Evolutionary conservation across 2,113 vertebrate genomes (phyloP).

Genomic region (Corapipo altera): DNA sequence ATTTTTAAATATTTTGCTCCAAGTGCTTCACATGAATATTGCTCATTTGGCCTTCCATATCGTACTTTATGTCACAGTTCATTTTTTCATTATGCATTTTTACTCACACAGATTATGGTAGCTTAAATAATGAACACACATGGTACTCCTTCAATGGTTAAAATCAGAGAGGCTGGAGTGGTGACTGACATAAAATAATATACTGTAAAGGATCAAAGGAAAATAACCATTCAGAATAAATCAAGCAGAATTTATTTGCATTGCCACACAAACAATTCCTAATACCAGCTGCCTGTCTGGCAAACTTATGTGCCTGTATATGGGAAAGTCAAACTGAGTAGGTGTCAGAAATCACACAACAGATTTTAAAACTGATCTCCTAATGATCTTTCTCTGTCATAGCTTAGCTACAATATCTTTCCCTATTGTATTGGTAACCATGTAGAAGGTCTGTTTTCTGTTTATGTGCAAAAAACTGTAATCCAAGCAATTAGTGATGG

Average conservation of each 20-base stretch:
- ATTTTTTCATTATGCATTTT: background rate
- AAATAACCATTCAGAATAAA: background rate
- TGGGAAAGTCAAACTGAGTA: background rate
- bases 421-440: rapidly evolving
- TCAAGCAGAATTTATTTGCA: background rate
- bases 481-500: background rate
- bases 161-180: background rate
- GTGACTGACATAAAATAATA: background rate
- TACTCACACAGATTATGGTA: background rate
- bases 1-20: background rate
- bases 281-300: background rate
- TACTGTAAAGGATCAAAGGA: background rate
- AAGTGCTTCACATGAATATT: background rate
- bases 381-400: background rate
- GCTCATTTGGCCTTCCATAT: background rate
- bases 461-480: background rate
- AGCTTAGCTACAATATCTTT: background rate
- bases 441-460: background rate
- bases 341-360: background rate
- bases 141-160: background rate
- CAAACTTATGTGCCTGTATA: background rate
- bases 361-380: background rate
- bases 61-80: background rate
- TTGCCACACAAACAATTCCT: background rate
- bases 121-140: background rate